phyloP scores from a whole-genome alignment of 2,888 invertebrate genomes.

The Stictocephala bisonia region DNA sequence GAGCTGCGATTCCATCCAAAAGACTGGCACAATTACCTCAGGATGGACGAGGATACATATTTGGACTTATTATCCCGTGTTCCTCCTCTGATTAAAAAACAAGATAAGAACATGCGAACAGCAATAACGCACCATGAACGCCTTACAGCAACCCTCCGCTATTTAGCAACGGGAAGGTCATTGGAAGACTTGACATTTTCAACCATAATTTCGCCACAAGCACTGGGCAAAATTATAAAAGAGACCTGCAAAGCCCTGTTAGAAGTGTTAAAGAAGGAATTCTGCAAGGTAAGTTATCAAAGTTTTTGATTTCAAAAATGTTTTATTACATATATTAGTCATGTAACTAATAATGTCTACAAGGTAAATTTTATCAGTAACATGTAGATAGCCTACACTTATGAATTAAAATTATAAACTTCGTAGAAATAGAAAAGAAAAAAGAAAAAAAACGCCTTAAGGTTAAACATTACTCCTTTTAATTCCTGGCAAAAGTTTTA shows the following conservation, averaged over 20 bases:
- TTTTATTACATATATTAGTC: too few species aligned
- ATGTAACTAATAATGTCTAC: too few species aligned
- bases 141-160: constrained; percentile 48
- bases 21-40: constrained; percentile 34
- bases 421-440: too few species aligned
- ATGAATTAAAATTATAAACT: too few species aligned
- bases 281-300: constrained; percentile 34
- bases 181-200: constrained; percentile 46
- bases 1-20: constrained; percentile 27
- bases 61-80: constrained; percentile 37
- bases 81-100: constrained; percentile 40
- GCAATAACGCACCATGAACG: constrained; percentile 47
- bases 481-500: too few species aligned
- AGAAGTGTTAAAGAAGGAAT: constrained; percentile 29
- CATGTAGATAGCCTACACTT: too few species aligned
- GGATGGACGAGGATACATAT: constrained; percentile 46
- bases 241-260: constrained; percentile 27
- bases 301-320: too few species aligned
- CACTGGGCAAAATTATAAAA: constrained; percentile 26
- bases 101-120: constrained; percentile 50
- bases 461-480: too few species aligned
- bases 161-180: constrained; percentile 36
- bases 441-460: too few species aligned
- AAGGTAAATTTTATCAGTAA: too few species aligned
- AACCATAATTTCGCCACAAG: constrained; percentile 45